Conservation (phyloP, 1,140 invertebrate species). For the Anoplophora glabripennis region DNA sequence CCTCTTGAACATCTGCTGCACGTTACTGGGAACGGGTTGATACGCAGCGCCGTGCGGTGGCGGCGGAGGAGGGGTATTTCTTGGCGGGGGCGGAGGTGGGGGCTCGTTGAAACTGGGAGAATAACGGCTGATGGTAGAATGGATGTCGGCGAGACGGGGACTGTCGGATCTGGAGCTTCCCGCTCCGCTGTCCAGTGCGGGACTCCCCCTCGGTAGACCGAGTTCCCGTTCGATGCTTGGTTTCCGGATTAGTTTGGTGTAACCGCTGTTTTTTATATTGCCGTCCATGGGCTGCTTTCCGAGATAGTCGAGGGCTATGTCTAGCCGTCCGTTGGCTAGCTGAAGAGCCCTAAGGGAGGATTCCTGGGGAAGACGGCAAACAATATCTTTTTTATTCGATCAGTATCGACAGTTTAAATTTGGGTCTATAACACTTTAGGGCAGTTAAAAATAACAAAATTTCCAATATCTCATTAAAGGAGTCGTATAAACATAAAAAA, state of each 20-base stretch:
- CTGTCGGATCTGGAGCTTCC: slow-evolving; percentile 87
- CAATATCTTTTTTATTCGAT: too few relatives aligned
- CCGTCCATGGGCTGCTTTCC: slow-evolving; percentile 57
- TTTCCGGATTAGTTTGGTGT: slow-evolving; percentile 78
- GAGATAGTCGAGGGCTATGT: slow-evolving; percentile 67
- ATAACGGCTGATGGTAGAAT: slow-evolving; percentile 56
- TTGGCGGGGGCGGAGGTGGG: slow-evolving; percentile 65
- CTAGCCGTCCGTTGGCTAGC: slow-evolving; percentile 63
- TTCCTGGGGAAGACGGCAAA: slow-evolving; percentile 54
- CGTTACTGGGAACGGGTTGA: slow-evolving; percentile 60
- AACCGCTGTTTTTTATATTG: slow-evolving; percentile 48
- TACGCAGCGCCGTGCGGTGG: slow-evolving; percentile 52
- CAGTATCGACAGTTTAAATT: too few relatives aligned
- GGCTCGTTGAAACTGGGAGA: slow-evolving; percentile 63
- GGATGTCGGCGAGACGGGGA: slow-evolving; percentile 60
- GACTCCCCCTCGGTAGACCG: slow-evolving; percentile 72
- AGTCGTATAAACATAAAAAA: too few relatives aligned
- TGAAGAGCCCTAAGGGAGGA: slow-evolving; percentile 65
- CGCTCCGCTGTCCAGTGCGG: slow-evolving; percentile 81
- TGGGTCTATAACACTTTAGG: too few relatives aligned
- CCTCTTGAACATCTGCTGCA: slow-evolving; percentile 80
- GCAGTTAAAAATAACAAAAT: too few relatives aligned
- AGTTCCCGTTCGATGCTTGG: slow-evolving; percentile 81
- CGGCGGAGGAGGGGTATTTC: slow-evolving; percentile 66
- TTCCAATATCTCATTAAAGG: too few relatives aligned